Conservation (phyloP, 1,140 invertebrate species). For the Alviniconcha marisindica region DNA sequence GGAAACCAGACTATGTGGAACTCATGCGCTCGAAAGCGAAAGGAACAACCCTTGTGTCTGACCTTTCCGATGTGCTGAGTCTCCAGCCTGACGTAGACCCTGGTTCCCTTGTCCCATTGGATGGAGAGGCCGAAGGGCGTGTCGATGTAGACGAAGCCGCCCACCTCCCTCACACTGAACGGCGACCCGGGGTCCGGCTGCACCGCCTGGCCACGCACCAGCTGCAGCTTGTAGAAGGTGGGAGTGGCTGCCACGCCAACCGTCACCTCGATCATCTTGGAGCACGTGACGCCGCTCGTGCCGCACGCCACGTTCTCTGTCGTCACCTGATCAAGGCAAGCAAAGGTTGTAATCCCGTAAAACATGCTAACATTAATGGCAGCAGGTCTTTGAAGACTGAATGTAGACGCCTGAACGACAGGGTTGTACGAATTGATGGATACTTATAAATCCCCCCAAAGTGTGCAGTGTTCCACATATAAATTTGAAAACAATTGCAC, state of each 20-base stretch:
- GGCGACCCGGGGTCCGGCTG: constrained; percentile 61
- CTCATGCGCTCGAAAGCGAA: no score
- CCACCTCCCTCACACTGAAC: constrained; percentile 80
- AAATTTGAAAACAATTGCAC: no score
- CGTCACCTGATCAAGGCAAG: constrained; percentile 63
- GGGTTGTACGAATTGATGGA: no score
- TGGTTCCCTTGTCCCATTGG: constrained; percentile 91
- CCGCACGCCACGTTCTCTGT: constrained; percentile 89
- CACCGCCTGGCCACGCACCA: constrained; percentile 68
- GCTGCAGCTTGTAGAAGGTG: constrained; percentile 63
- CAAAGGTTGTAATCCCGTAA: no score
- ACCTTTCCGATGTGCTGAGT: constrained; percentile 78
- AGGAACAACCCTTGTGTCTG: no score
- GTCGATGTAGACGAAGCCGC: constrained; percentile 82
- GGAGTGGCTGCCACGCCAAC: constrained; percentile 51
- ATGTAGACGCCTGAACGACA: no score
- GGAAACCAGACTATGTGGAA: no score
- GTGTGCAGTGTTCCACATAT: no score
- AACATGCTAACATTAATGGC: no score
- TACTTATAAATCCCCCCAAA: no score
- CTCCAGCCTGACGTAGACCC: constrained; percentile 87
- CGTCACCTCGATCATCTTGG: constrained; percentile 80
- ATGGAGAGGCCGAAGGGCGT: constrained; percentile 70
- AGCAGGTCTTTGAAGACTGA: no score
- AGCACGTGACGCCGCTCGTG: constrained; percentile 89